Evolutionary conservation across 2,113 vertebrate species (phyloP).

Genomic region (Coracopsis vasa): DNA sequence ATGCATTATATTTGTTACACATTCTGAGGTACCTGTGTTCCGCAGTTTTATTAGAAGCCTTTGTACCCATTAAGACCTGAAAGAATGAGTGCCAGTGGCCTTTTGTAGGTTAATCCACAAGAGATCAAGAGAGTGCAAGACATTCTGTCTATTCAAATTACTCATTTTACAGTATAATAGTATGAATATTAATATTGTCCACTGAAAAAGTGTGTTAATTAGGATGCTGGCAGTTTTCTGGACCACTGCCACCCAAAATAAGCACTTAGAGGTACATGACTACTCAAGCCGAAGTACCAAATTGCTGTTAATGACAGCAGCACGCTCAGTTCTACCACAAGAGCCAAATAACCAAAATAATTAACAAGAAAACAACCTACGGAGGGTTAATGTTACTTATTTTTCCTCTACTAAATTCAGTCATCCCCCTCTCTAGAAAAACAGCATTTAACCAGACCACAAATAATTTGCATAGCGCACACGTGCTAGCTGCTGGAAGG

Average conservation of each 20-base stretch:
- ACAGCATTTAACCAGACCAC: slow-evolving; percentile 36
- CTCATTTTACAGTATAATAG: slow-evolving; percentile 32
- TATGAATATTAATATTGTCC: slow-evolving; percentile 60
- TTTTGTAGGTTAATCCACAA: slow-evolving; percentile 50
- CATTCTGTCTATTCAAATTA: slow-evolving; percentile 43
- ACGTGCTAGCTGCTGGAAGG: slow-evolving; percentile 25
- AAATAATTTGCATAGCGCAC: slow-evolving; percentile 31
- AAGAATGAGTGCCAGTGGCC: slow-evolving; percentile 38
- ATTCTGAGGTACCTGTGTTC: not conserved
- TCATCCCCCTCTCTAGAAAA: slow-evolving; percentile 24
- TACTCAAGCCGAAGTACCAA: not conserved
- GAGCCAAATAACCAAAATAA: not conserved
- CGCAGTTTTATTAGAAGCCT: not conserved
- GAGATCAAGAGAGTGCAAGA: slow-evolving; percentile 48
- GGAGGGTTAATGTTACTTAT: slow-evolving; percentile 32
- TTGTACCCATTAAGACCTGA: not conserved
- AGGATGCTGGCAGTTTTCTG: slow-evolving; percentile 51
- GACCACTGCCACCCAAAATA: slow-evolving; percentile 34
- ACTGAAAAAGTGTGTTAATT: slow-evolving; percentile 57
- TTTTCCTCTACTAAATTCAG: slow-evolving; percentile 23
- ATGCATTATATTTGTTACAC: not conserved
- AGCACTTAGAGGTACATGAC: not conserved
- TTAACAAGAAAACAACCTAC: not conserved
- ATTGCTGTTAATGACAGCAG: rapidly evolving
- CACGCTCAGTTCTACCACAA: not conserved